phyloP scores from a whole-genome alignment of 2,888 invertebrate species.

The Clepsis dumicolana region DNA sequence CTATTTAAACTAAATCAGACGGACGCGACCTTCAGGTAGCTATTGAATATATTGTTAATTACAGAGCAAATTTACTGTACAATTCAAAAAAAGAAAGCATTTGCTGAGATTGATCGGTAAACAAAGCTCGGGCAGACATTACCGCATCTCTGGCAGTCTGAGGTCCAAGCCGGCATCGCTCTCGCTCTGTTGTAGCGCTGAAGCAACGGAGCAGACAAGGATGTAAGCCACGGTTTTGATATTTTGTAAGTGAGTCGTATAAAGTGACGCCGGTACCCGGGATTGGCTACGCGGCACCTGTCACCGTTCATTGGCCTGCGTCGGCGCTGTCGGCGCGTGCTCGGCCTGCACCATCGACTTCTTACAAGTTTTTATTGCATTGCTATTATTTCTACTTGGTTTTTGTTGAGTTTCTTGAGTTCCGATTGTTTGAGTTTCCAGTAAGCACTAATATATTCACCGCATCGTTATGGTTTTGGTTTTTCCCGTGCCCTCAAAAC shows the following conservation, averaged over 20 bases:
- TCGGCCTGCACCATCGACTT: slow-evolving; percentile 56
- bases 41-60: slow-evolving; percentile 19
- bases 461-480: slow-evolving; percentile 13
- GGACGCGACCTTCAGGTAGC: too few relatives aligned
- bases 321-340: slow-evolving; percentile 65
- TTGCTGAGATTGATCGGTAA: slow-evolving; percentile 59
- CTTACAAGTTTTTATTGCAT: slow-evolving; percentile 54
- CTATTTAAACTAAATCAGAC: slow-evolving; percentile 19
- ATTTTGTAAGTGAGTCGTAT: slow-evolving; percentile 65
- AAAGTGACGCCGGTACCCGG: slow-evolving; percentile 61
- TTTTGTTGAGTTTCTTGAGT: slow-evolving; percentile 43
- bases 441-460: slow-evolving; percentile 4
- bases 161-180: slow-evolving; percentile 47
- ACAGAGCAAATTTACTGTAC: slow-evolving; percentile 51
- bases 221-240: slow-evolving; percentile 64
- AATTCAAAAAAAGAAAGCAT: slow-evolving; percentile 53
- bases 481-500: slow-evolving; percentile 11
- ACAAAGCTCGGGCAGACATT: slow-evolving; percentile 59
- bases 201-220: slow-evolving; percentile 55
- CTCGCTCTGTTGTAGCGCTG: slow-evolving; percentile 49
- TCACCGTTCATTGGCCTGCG: slow-evolving; percentile 80
- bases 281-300: slow-evolving; percentile 75
- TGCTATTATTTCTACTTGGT: slow-evolving; percentile 53
- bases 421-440: slow-evolving; percentile 18
- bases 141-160: slow-evolving; percentile 48